These are phyloP conservation scores for Sympetrum striolatum DNA, from an alignment of 2,888 invertebrate species.

Conservation along the genomic window DNA sequence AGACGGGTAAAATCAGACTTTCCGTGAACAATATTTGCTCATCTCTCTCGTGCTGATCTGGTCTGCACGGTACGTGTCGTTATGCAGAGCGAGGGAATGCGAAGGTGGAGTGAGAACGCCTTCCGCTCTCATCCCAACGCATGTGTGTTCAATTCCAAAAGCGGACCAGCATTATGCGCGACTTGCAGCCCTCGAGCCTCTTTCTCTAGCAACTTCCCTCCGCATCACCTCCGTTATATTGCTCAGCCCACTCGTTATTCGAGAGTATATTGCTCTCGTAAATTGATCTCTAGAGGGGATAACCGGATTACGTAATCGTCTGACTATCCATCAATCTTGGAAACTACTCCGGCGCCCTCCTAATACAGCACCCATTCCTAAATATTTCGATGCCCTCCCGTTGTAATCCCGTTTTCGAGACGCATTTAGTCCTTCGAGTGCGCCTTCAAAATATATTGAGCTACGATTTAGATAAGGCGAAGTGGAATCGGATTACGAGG, in stretches of 20 bases:
- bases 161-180: not conserved
- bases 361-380: not conserved
- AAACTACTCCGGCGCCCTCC: no score
- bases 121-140: not conserved
- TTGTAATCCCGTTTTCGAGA: not conserved
- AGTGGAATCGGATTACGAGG: not conserved
- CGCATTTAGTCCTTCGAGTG: no score
- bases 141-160: not conserved
- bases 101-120: not conserved
- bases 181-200: not conserved
- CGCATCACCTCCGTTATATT: not conserved
- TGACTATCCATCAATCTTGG: not conserved
- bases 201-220: not conserved
- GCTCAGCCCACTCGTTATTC: not conserved
- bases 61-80: not conserved
- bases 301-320: not conserved
- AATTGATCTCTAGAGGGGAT: not conserved
- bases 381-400: not conserved
- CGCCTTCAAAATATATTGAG: no score
- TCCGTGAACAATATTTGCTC: not conserved
- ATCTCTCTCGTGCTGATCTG: conserved; percentile 12
- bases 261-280: conserved; percentile 2
- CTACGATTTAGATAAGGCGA: not conserved
- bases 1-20: not conserved
- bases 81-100: not conserved